Percentiles rank a stretch among this genome's conserved stretches.
Conservation (phyloP, 2,797 vertebrate genomes). For the Euthynnus affinis region DNA sequence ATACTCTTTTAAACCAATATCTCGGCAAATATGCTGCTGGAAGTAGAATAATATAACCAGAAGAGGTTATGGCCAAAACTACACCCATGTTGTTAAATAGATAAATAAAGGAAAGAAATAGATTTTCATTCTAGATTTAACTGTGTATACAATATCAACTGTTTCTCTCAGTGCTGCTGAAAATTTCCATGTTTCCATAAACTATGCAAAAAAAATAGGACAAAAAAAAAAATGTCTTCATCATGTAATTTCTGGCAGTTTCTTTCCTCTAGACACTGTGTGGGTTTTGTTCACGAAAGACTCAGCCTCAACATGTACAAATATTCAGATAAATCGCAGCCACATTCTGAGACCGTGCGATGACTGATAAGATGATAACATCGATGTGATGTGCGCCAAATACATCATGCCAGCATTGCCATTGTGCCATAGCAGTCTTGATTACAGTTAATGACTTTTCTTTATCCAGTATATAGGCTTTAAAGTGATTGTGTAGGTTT, state of each 20-base stretch:
- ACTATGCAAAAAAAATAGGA: too few species aligned
- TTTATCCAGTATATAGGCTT: neutral
- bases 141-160: neutral
- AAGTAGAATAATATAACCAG: neutral
- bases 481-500: neutral
- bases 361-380: neutral
- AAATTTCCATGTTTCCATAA: conserved; percentile 7
- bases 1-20: neutral
- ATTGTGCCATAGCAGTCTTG: neutral
- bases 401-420: neutral
- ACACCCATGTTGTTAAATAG: neutral
- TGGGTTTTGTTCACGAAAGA: neutral
- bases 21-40: neutral
- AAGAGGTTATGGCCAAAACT: neutral
- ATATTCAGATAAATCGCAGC: neutral
- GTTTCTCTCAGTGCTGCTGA: neutral
- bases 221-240: conserved; percentile 3
- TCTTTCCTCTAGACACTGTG: conserved; percentile 13
- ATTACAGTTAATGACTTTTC: too few species aligned
- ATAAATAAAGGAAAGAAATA: too few species aligned
- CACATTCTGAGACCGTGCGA: neutral
- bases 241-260: neutral
- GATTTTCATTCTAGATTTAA: neutral
- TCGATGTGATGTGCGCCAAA: neutral
- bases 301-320: neutral